Conservation (phyloP, 2,888 invertebrate species). For the Himalopsyche anomala region DNA sequence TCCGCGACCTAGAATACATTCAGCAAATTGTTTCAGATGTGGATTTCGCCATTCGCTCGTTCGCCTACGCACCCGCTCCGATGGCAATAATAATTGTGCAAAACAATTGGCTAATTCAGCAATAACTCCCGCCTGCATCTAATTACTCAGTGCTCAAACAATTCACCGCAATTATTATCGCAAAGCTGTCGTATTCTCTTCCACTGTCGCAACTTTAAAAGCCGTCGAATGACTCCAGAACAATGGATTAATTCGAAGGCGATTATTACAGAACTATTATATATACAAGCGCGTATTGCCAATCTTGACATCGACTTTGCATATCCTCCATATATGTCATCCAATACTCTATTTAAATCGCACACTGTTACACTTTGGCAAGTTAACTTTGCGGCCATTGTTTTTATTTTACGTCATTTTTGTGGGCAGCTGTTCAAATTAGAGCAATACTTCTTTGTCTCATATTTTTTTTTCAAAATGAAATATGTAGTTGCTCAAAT, state of each 20-base stretch:
- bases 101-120: conserved; percentile 38
- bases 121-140: conserved; percentile 42
- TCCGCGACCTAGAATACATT: conserved; percentile 37
- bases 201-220: conserved; percentile 33
- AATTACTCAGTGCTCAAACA: conserved; percentile 21
- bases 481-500: background rate
- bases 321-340: conserved; percentile 18
- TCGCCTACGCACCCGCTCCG: conserved; percentile 42
- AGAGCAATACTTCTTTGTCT: conserved; percentile 12
- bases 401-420: conserved; percentile 8
- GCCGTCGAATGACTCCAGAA: background rate
- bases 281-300: no score
- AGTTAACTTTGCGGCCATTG: background rate
- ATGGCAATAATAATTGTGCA: conserved; percentile 35
- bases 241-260: conserved; percentile 31
- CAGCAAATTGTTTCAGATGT: conserved; percentile 29
- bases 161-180: conserved; percentile 34
- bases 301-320: conserved; percentile 18
- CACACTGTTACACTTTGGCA: background rate
- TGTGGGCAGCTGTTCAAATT: conserved; percentile 37
- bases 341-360: conserved; percentile 1
- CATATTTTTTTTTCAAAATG: no score
- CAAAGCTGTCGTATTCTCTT: conserved; percentile 19
- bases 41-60: conserved; percentile 38
- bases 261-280: conserved; percentile 13